Base-by-base conservation (phyloP, 2,797 vertebrate species). In the Eupleurogrammus muticus region DNA sequence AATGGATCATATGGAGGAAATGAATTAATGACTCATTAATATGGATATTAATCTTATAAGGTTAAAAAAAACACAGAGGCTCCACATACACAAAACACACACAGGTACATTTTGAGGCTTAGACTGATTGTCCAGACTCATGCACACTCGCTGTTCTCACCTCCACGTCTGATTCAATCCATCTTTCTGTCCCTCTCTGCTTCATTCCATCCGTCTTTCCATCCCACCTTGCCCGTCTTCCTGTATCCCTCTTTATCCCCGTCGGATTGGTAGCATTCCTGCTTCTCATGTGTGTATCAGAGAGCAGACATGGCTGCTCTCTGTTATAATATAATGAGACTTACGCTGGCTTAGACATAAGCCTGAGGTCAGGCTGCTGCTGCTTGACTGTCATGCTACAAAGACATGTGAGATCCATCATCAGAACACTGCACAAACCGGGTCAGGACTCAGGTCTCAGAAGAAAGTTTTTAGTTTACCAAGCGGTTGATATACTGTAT, bases 251-350 rank as follows among this genome's bases (percentile, higher is more conserved):
- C 32, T 47, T 65, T 21, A 80, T 73, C 77, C 73, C 42, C 0
- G 1, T 52, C 9, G 3, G 71, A 81, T 58, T 66, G 28, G 36
- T 64, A 69, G 57, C 67, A 77, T 83, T 85, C 73, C 57, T 60
- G 1, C 50, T 24, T 16, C 19, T 58, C 54, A 42, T 19, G 13
- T 34, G 28, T 51, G 52, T n/a, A 36, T 61, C 53, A 51, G 55
- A 32, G 53, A 63, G 53, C 53, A 56, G 67, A 78, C 40, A 32
- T 20, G 23, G 6, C 38, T 2, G 28, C 59, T 73, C 14, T 2
- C 66, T 57, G 14, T 55, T 60, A 64, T 72, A 63, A 66, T 66
- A 75, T 60, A 74, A 65, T 59, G 3, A 77, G 59, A 66, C 50
- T 76, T 62, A 61, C 5, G 61, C 21, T 44, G 58, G 67, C 56